A percentile compares a stretch with the other conserved stretches of the same genome.
These are phyloP conservation scores for Zosterops hypoxanthus DNA, from an alignment of 2,113 vertebrate species.

Conservation along the genomic window DNA sequence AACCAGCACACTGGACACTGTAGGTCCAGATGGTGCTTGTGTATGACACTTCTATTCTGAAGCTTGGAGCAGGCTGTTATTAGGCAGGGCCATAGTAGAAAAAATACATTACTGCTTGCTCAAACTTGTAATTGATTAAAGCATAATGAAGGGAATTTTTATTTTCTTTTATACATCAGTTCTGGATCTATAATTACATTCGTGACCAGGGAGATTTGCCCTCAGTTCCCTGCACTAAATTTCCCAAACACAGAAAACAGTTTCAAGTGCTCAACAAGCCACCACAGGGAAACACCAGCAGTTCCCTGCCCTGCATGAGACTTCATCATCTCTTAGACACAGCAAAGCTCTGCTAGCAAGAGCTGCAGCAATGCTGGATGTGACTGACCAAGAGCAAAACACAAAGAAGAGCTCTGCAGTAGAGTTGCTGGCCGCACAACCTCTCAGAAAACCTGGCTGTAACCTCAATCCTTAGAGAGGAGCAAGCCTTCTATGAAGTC, in stretches of 20 bases:
- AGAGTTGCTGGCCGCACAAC: fast-evolving
- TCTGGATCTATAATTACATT: background rate
- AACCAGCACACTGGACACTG: background rate
- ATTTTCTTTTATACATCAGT: background rate
- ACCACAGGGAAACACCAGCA: fast-evolving
- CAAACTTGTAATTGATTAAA: background rate
- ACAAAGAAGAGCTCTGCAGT: background rate
- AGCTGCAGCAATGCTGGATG: background rate
- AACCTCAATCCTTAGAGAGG: background rate
- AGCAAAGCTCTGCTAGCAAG: background rate
- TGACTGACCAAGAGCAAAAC: background rate
- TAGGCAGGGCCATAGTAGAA: background rate
- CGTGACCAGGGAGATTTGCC: background rate
- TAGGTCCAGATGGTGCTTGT: background rate
- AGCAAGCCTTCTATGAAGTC: background rate
- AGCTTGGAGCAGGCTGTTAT: background rate
- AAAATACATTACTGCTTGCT: background rate
- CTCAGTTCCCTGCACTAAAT: background rate
- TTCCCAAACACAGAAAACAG: background rate
- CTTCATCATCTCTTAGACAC: background rate
- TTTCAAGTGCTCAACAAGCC: background rate
- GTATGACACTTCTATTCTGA: background rate
- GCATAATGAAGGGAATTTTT: background rate
- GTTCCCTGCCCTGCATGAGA: background rate
- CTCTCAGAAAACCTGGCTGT: background rate